Base-by-base conservation (phyloP, 1,140 invertebrate genomes). In the Caenorhabditis latens region DNA sequence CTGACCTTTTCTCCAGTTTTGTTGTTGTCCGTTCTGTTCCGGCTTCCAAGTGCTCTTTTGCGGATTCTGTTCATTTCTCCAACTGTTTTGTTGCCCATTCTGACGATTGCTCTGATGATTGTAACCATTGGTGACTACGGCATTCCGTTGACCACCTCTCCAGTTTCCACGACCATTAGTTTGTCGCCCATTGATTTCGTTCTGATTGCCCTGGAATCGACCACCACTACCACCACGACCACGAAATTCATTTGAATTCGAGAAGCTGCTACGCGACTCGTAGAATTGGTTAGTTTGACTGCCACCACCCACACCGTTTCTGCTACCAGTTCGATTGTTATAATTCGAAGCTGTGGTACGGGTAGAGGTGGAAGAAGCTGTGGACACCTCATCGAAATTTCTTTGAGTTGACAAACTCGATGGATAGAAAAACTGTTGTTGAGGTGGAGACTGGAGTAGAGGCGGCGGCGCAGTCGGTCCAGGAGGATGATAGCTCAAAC, bases 161-260 rank as follows among this genome's bases (percentile, higher is more conserved):
- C 46, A 43, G 24, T 24, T 79, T 50, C 71, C 71, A 9, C 43
- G 21, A 14, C 19, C 32, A 40, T 14, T 40, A 21, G 24, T 58
- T n/a, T 24, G n/a, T 24, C 46, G 40, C 4, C 46, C 46, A 50
- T 43, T 71, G 42, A 7, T 40, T 16, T 46, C 65, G 42, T 46
- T 79, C 14, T 79, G 32, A 53, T 24, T 46, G 4, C n/a, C 53
- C 32, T 67, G 63, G 67, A 75, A 75, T 5, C 42, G 40, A 19
- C 24, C 24, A 40, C 24, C 61, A 42, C n/a, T 65, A 65, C 40
- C 46, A 13, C 57, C 42, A 63, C 46, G 57, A 63, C 9, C 5
- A 50, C 46, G 32, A 43, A 58, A 63, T 24, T 58, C 55, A 84
- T 63, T 85, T n/a, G 58, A 71, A 16, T 53, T 85, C 43, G 46